Percentiles rank a stretch among this genome's conserved stretches.
Conservation (phyloP, 2,797 vertebrate species). For the Smutsia gigantea region DNA sequence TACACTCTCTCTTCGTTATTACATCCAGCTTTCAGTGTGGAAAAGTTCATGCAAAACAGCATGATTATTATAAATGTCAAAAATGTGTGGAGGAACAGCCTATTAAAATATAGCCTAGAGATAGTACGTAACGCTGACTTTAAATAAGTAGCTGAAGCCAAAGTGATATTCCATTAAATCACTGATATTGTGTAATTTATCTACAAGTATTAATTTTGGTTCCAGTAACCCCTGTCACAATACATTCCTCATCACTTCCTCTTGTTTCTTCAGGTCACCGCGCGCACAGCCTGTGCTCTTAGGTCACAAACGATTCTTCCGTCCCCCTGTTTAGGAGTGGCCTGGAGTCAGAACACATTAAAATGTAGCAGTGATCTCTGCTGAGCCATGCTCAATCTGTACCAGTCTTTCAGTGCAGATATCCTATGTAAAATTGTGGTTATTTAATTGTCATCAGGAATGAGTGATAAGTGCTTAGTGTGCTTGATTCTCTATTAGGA, state of each 20-base stretch:
- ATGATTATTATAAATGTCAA: slow-evolving; percentile 81
- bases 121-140: slow-evolving; percentile 77
- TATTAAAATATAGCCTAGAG: slow-evolving; percentile 83
- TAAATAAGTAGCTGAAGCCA: slow-evolving; percentile 78
- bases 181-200: slow-evolving; percentile 76
- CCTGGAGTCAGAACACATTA: background rate
- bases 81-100: slow-evolving; percentile 73
- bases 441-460: background rate
- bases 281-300: background rate
- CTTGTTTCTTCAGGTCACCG: background rate
- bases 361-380: background rate
- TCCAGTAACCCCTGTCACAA: slow-evolving; percentile 50
- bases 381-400: background rate
- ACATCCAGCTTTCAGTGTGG: slow-evolving; percentile 65
- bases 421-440: background rate
- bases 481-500: background rate
- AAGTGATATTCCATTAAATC: slow-evolving; percentile 79
- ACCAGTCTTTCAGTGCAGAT: background rate
- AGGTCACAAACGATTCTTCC: background rate
- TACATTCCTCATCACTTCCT: background rate
- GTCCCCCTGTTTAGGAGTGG: background rate
- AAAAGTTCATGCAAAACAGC: slow-evolving; percentile 79
- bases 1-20: slow-evolving; percentile 69
- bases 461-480: background rate
- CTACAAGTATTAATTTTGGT: slow-evolving; percentile 75